Evolutionary conservation across 1,140 invertebrate genomes (phyloP).

Genomic region (Drosophila nasuta): DNA sequence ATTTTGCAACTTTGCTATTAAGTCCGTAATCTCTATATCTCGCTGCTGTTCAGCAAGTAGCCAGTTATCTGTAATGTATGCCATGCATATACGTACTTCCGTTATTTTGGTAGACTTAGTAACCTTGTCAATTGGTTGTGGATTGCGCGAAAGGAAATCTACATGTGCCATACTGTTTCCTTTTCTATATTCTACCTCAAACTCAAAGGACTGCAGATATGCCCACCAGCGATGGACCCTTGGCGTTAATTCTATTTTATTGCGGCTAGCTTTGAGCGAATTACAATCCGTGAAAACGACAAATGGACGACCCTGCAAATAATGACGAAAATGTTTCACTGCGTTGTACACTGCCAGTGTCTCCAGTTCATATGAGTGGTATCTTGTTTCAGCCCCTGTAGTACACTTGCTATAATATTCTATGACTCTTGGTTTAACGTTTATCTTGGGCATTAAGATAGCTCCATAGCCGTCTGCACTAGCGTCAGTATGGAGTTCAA

Average conservation of each 20-base stretch:
- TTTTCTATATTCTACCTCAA: conserved; percentile 6
- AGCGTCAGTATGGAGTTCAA: conserved; percentile 9
- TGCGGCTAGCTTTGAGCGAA: not conserved
- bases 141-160: not conserved
- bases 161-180: not conserved
- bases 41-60: too few species aligned
- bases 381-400: not conserved
- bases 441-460: conserved; percentile 7
- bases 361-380: conserved; percentile 13
- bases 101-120: not conserved
- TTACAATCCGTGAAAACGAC: not conserved
- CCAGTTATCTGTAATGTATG: not conserved
- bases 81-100: not conserved
- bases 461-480: conserved; percentile 5
- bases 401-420: conserved; percentile 19
- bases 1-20: conserved; percentile 2
- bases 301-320: not conserved
- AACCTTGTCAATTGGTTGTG: not conserved
- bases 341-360: not conserved
- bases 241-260: not conserved
- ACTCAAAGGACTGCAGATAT: not conserved
- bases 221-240: not conserved
- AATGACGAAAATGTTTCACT: conserved; percentile 5
- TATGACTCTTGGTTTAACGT: not conserved
- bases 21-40: not conserved